A percentile compares a stretch with the other conserved stretches of the same genome.
Evolutionary conservation across 1,140 invertebrate genomes (phyloP).

Genomic region (Neotoxoptera formosana): DNA sequence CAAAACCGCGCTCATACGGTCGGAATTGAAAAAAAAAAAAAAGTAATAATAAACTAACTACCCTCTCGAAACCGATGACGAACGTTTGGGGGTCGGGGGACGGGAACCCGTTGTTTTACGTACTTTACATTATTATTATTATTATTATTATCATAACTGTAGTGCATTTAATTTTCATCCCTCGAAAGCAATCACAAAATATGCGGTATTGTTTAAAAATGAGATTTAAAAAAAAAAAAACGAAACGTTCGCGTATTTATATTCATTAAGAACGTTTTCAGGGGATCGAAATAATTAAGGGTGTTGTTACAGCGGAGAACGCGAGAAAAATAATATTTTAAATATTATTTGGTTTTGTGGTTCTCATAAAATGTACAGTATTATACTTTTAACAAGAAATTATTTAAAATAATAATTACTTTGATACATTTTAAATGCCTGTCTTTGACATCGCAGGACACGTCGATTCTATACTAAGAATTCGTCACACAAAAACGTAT

Average conservation of each 20-base stretch:
- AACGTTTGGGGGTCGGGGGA: not conserved
- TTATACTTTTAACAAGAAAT: not conserved
- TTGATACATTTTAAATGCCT: not conserved
- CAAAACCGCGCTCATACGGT: not conserved
- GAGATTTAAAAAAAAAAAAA: not conserved
- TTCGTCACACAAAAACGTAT: not conserved
- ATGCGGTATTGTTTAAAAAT: not conserved
- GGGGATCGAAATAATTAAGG: not conserved
- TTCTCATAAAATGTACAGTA: not conserved
- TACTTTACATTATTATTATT: not conserved
- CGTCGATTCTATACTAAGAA: not conserved
- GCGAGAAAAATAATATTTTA: not conserved
- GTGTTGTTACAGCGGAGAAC: not conserved
- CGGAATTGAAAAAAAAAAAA: not conserved
- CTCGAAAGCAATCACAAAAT: not conserved
- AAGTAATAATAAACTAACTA: constrained; percentile 26
- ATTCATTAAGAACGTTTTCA: not conserved
- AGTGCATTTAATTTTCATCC: not conserved
- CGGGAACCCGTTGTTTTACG: not conserved
- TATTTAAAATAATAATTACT: not conserved
- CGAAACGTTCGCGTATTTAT: not conserved
- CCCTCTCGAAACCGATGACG: not conserved
- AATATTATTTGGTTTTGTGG: not conserved
- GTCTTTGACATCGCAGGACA: not conserved
- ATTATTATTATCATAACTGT: not conserved